Percentiles rank a stretch among this genome's conserved stretches.
These are phyloP conservation scores for Phanerotoma sp. DNA, from an alignment of 2,888 invertebrate species.

Conservation along the genomic window DNA sequence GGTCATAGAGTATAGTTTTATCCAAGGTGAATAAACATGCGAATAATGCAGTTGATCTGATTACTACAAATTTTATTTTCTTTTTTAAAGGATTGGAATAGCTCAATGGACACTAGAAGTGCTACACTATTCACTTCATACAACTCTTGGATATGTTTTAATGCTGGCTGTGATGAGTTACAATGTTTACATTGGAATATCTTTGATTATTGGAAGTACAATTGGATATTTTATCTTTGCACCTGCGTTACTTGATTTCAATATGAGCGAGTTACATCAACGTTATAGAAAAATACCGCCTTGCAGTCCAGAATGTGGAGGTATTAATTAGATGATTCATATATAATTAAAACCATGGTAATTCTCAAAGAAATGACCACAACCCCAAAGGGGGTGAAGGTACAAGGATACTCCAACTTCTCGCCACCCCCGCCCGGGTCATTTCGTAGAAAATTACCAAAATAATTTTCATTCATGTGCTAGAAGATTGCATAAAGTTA, in stretches of 20 bases:
- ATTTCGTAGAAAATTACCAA: too few species aligned
- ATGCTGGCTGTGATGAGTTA: conserved; percentile 77
- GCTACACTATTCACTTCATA: conserved; percentile 61
- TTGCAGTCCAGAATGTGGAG: conserved; percentile 49
- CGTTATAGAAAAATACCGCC: conserved; percentile 31
- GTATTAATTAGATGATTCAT: conserved; percentile 31
- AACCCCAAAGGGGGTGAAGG: too few species aligned
- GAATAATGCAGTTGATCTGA: too few species aligned
- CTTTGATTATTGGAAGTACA: conserved; percentile 66
- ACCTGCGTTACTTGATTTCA: conserved; percentile 59
- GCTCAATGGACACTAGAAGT: conserved; percentile 56
- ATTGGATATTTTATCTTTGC: conserved; percentile 65
- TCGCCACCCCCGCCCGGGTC: too few species aligned
- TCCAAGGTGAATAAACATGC: too few species aligned
- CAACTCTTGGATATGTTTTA: conserved; percentile 67
- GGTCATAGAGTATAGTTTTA: too few species aligned
- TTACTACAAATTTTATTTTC: background rate
- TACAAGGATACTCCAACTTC: too few species aligned
- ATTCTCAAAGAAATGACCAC: too few species aligned
- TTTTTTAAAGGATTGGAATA: conserved; percentile 9
- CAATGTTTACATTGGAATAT: conserved; percentile 68
- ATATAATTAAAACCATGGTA: background rate
- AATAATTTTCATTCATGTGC: too few species aligned
- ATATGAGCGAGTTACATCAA: conserved; percentile 58
- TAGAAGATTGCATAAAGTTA: too few species aligned